Percentiles rank a stretch among this genome's conserved stretches.
phyloP scores from a whole-genome alignment of 30 jellyfish, hydroid and myxozoan species.

The Haliclystus octoradiatus region DNA sequence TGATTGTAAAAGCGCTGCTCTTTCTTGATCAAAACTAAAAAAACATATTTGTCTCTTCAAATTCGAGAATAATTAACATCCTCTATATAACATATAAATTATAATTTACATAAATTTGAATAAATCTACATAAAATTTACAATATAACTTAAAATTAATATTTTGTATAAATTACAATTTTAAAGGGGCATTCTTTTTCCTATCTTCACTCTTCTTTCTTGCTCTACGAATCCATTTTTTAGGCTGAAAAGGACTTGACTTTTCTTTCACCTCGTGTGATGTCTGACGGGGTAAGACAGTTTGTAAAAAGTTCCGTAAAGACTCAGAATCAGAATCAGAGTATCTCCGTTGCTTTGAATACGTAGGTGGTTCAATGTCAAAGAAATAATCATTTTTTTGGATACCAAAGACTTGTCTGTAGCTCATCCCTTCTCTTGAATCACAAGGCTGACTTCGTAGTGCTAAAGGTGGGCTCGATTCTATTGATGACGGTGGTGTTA shows the following conservation, averaged over 20 bases:
- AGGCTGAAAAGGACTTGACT: constrained; percentile 49
- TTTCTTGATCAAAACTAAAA: too few relatives aligned
- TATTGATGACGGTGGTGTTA: neutral
- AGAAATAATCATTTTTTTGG: constrained; percentile 77
- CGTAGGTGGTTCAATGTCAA: constrained; percentile 88
- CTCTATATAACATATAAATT: too few relatives aligned
- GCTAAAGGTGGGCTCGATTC: constrained; percentile 27
- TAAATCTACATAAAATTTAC: too few relatives aligned
- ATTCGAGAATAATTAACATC: too few relatives aligned
- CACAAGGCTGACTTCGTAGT: neutral
- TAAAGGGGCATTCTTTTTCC: neutral
- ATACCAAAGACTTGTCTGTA: constrained; percentile 93
- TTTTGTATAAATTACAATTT: too few relatives aligned
- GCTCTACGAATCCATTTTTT: constrained; percentile 54
- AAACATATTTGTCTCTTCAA: too few relatives aligned
- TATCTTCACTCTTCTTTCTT: constrained; percentile 58
- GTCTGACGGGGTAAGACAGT: constrained; percentile 49
- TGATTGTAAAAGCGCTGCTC: too few relatives aligned
- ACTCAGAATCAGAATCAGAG: constrained; percentile 97
- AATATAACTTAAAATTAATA: too few relatives aligned
- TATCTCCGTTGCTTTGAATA: constrained; percentile 86
- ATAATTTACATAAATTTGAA: too few relatives aligned
- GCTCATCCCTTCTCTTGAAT: constrained; percentile 57
- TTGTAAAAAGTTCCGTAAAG: constrained; percentile 77
- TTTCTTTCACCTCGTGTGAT: constrained; percentile 8